Percentiles rank a stretch among this genome's conserved stretches.
Conservation (phyloP, 2,797 vertebrate species). For the Muraenolepis orangiensis region DNA sequence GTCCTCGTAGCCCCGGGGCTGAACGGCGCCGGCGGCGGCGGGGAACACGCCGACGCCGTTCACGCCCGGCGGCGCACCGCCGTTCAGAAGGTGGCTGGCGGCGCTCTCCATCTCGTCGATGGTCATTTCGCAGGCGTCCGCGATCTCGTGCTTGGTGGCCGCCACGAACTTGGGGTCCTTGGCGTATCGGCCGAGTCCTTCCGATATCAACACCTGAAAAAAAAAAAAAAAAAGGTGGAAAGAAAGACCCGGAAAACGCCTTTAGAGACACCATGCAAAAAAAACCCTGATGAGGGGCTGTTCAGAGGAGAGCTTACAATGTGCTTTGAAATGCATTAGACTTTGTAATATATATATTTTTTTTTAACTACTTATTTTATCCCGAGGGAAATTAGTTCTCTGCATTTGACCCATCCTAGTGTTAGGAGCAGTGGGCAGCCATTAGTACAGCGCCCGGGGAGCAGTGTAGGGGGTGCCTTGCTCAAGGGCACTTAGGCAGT, state of each 20-base stretch:
- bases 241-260: neutral
- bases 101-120: constrained; percentile 99
- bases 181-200: constrained; percentile 93
- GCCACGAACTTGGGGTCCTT: constrained; percentile 98
- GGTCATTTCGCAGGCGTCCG: constrained; percentile 98
- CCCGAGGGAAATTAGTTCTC: too few species aligned
- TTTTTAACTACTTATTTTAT: too few species aligned
- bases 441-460: too few species aligned
- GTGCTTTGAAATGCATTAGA: neutral
- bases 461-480: too few species aligned
- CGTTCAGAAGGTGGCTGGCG: constrained; percentile 92
- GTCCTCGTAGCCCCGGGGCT: constrained; percentile 84
- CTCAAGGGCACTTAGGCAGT: too few species aligned
- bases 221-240: constrained; percentile 20
- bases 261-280: too few species aligned
- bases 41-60: constrained; percentile 84
- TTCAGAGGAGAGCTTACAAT: neutral
- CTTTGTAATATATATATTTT: too few species aligned
- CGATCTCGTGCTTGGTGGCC: constrained; percentile 95
- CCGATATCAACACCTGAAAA: constrained; percentile 93
- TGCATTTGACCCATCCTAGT: too few species aligned
- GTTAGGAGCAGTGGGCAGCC: too few species aligned
- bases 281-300: too few species aligned
- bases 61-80: constrained; percentile 76
- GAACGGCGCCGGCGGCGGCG: constrained; percentile 66